These are phyloP conservation scores for Coregonus clupeaformis DNA, from an alignment of 2,113 vertebrate genomes.

Conservation along the genomic window DNA sequence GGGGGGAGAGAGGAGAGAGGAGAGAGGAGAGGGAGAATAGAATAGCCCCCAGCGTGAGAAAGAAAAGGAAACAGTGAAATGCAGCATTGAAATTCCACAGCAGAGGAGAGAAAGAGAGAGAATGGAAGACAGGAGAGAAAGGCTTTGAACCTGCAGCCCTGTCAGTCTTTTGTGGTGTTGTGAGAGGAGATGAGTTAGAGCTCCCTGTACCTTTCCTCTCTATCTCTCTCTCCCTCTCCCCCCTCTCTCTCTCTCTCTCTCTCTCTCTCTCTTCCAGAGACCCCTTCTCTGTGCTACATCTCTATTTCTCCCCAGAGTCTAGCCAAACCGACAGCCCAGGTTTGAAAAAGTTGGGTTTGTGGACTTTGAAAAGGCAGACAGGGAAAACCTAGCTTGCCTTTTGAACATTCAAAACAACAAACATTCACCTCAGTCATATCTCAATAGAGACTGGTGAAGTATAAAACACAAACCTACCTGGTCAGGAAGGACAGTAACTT, in stretches of 20 bases:
- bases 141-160: conserved; percentile 72
- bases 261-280: conserved; percentile 44
- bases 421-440: conserved; percentile 50
- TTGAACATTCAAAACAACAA: conserved; percentile 68
- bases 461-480: conserved; percentile 18
- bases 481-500: conserved; percentile 29
- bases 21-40: conserved; percentile 22
- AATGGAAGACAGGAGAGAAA: conserved; percentile 17
- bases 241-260: too few relatives aligned
- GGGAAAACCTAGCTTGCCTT: conserved; percentile 51
- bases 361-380: conserved; percentile 67
- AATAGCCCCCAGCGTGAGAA: conserved; percentile 34
- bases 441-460: conserved; percentile 37
- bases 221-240: conserved; percentile 1
- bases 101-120: conserved; percentile 56
- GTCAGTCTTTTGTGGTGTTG: conserved; percentile 69
- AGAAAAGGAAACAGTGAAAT: conserved; percentile 33
- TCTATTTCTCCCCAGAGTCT: conserved; percentile 68
- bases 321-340: conserved; percentile 63
- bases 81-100: conserved; percentile 73
- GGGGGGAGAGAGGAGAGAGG: conserved; percentile 17
- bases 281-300: conserved; percentile 38
- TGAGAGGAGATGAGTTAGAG: conserved; percentile 65
- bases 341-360: conserved; percentile 72
- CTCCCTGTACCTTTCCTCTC: conserved; percentile 52